These are phyloP conservation scores for Myiozetetes cayanensis DNA, from an alignment of 2,113 vertebrate species.

Conservation along the genomic window DNA sequence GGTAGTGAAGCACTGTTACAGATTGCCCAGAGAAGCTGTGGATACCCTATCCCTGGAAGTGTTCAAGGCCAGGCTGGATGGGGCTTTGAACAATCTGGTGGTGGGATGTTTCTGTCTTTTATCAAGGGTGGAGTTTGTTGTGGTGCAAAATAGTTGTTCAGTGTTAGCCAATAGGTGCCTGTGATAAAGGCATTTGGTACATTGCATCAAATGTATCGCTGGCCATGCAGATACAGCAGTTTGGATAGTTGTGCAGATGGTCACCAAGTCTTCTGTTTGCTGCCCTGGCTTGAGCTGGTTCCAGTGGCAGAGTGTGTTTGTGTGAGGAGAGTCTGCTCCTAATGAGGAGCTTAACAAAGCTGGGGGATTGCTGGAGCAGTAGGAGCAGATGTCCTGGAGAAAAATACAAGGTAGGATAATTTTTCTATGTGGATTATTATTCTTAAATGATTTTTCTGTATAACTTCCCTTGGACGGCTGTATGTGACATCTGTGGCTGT, in stretches of 20 bases:
- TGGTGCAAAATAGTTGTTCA: neutral
- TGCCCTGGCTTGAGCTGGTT: neutral
- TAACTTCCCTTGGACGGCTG: neutral
- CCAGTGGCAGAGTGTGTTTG: accelerated
- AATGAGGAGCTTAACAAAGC: neutral
- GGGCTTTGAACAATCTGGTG: neutral
- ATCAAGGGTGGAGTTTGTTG: neutral
- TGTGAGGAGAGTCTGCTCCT: neutral
- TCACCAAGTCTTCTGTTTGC: neutral
- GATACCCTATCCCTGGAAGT: neutral
- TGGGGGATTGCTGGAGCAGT: neutral
- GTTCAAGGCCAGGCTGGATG: neutral
- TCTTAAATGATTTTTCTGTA: neutral
- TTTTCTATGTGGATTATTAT: neutral
- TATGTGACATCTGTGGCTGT: neutral
- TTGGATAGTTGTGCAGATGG: neutral
- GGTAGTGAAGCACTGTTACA: neutral
- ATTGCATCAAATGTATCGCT: accelerated
- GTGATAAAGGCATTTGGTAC: neutral
- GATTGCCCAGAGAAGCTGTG: neutral
- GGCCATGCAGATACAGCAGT: accelerated
- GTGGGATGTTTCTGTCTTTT: neutral
- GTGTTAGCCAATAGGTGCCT: accelerated
- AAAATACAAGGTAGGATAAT: neutral
- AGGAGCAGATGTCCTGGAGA: neutral